These are phyloP conservation scores for Ectemnius lituratus DNA, from an alignment of 2,888 invertebrate genomes.

Conservation along the genomic window DNA sequence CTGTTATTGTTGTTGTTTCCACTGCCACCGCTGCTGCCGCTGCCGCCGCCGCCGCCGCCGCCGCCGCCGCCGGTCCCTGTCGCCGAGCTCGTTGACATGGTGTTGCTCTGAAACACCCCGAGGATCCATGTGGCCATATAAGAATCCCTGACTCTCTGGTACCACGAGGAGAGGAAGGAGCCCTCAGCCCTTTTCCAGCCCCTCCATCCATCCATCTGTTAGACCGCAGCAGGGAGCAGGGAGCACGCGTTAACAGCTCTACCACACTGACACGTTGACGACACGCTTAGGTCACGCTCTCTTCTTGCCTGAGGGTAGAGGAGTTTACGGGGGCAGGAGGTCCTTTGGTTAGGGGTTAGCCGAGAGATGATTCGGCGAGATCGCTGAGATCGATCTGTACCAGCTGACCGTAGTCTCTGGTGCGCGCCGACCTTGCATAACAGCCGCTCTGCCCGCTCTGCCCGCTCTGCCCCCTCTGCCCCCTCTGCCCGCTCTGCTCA, in stretches of 20 bases:
- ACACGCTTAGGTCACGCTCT: no score
- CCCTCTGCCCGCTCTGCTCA: background rate
- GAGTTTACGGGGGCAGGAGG: no score
- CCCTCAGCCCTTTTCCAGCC: conserved; percentile 55
- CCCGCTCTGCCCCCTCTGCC: no score
- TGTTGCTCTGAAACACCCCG: conserved; percentile 70
- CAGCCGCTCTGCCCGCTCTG: background rate
- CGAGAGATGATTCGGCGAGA: conserved; percentile 45
- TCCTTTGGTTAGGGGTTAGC: background rate
- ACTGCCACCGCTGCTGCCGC: conserved; percentile 73
- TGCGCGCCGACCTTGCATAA: conserved; percentile 54
- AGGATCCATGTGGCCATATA: conserved; percentile 67
- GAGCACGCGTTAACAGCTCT: no score
- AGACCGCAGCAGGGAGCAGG: no score
- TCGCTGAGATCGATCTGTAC: conserved; percentile 60
- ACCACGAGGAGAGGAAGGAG: conserved; percentile 61
- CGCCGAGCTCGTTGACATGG: conserved; percentile 63
- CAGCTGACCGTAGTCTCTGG: conserved; percentile 58
- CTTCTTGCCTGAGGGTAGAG: no score
- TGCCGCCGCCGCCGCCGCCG: conserved; percentile 77
- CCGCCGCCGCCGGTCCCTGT: conserved; percentile 72
- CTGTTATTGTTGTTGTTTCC: conserved; percentile 74
- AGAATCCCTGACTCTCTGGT: conserved; percentile 64
- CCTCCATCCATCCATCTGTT: conserved; percentile 52
- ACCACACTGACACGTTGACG: no score